Conservation (phyloP, 2,113 vertebrate species). For the Thymallus thymallus region DNA sequence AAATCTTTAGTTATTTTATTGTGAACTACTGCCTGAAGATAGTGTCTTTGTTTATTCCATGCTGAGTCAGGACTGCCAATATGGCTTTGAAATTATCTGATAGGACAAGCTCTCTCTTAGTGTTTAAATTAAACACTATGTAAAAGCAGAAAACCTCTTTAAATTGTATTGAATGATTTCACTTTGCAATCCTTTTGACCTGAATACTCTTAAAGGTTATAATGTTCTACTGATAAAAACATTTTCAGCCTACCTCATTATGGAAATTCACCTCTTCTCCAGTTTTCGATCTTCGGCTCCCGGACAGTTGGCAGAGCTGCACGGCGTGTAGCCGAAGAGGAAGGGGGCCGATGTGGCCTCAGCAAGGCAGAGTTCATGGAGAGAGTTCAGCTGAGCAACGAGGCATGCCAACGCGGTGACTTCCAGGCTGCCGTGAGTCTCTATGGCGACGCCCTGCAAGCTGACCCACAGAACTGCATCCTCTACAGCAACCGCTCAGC, state of each 20-base stretch:
- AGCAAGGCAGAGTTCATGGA: slow-evolving; percentile 96
- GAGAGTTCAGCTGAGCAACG: slow-evolving; percentile 93
- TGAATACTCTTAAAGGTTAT: background rate
- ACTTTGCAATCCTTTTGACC: too few relatives aligned
- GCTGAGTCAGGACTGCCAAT: too few relatives aligned
- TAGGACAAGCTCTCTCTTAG: too few relatives aligned
- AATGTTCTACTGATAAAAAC: background rate
- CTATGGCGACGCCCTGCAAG: slow-evolving; percentile 85
- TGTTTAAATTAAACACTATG: too few relatives aligned
- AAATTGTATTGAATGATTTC: too few relatives aligned
- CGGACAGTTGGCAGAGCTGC: slow-evolving; percentile 69
- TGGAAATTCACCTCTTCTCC: slow-evolving; percentile 20
- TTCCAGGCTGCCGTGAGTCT: slow-evolving; percentile 84
- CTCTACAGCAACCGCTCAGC: slow-evolving; percentile 95
- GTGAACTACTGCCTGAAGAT: too few relatives aligned
- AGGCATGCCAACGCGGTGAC: slow-evolving; percentile 90
- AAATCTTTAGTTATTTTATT: too few relatives aligned
- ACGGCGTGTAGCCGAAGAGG: slow-evolving; percentile 47
- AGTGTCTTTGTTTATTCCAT: too few relatives aligned
- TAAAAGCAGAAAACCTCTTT: too few relatives aligned
- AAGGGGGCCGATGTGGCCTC: slow-evolving; percentile 70
- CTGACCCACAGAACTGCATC: slow-evolving; percentile 96
- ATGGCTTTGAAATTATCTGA: too few relatives aligned
- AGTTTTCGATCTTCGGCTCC: slow-evolving; percentile 80
- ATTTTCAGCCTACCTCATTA: background rate